Evolutionary conservation across 2,113 vertebrate genomes (phyloP), one percentile per base, ranked within the genome.

Genomic region (Leucosticte australis): DNA sequence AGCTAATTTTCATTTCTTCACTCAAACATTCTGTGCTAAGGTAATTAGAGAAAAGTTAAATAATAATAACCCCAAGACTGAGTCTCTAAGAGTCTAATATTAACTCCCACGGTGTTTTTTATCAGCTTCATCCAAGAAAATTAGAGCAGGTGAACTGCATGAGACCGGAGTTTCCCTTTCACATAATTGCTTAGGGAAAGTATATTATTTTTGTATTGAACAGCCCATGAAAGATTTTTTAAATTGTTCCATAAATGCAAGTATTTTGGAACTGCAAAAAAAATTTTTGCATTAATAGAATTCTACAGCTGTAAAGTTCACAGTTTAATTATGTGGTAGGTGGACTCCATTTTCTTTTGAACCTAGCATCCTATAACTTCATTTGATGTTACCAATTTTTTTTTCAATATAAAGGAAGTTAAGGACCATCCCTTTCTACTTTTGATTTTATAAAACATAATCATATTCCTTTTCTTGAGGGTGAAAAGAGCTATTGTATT

Each of bases 31-130:
- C 60, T 76, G 26, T 85, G 57, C 27, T 41, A 64, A 95, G 10
- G 26, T 90, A 93, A 88, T 85, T 53, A 82, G 50, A 65, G 65
- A 89, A 89, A 90, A 93, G n/a, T 52, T 49, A 93, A 90, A 90
- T 53, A 90, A 92, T 68, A 78, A n/a, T 60, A 80, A n/a, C 28
- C 20, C 11, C 35, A 87, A 82, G 33, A 44, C 15, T 41, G 69
- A 60, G 8, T 78, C 73, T 70, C 49, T 49, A 70, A 49, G 42
- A 82, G 4, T 71, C 33, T 59, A 79, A 21, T 70, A 65, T 73
- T 84, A 74, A 87, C 16, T 81, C 52, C 41, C 26, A 50, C 10
- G 18, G 19, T 6, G 22, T 8, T 63, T 93, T 89, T 67, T 57
- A 84, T 59, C 62, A 94, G 42, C 1, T 59, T 14, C 19, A 67